A percentile compares a stretch with the other conserved stretches of the same genome.
phyloP scores from a whole-genome alignment of 1,140 invertebrate species.

The Cotesia typhae region DNA sequence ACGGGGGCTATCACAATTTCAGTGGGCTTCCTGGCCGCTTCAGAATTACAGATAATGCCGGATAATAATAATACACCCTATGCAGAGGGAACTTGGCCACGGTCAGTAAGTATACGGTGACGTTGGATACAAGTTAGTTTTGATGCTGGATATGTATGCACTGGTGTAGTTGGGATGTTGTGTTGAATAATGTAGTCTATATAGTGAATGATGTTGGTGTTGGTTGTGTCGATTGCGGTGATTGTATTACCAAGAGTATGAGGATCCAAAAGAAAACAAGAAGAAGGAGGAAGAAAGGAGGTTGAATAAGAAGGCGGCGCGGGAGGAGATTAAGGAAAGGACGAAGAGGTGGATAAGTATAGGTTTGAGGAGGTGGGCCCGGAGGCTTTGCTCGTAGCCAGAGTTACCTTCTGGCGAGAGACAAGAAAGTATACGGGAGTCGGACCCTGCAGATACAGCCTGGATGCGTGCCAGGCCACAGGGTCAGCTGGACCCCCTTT shows the following conservation, averaged over 20 bases:
- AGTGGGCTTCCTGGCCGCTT: constrained; percentile 65
- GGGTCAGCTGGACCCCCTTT: constrained; percentile 57
- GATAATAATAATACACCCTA: constrained; percentile 66
- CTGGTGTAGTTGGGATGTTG: constrained; percentile 28
- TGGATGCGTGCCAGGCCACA: constrained; percentile 62
- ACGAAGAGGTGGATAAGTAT: constrained; percentile 62
- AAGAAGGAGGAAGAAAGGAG: constrained; percentile 59
- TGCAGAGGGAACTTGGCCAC: constrained; percentile 46
- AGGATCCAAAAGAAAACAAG: neutral
- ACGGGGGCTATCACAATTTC: constrained; percentile 65
- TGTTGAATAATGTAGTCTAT: constrained; percentile 9
- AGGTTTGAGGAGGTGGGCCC: constrained; percentile 52
- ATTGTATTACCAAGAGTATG: constrained; percentile 15
- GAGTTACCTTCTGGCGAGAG: constrained; percentile 38
- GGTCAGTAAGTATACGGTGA: constrained; percentile 65
- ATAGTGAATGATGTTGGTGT: constrained; percentile 16
- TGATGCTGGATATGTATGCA: constrained; percentile 17
- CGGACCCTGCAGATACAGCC: constrained; percentile 49
- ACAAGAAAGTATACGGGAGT: constrained; percentile 37
- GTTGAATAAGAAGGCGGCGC: constrained; percentile 40
- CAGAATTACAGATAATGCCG: constrained; percentile 67
- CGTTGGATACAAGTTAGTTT: constrained; percentile 31
- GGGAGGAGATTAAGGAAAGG: constrained; percentile 40
- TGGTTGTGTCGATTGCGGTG: constrained; percentile 20
- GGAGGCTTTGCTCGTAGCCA: constrained; percentile 38